Evolutionary conservation across 2,797 vertebrate species (phyloP), one percentile per base, ranked within the genome.

Genomic region (Molossus molossus): DNA sequence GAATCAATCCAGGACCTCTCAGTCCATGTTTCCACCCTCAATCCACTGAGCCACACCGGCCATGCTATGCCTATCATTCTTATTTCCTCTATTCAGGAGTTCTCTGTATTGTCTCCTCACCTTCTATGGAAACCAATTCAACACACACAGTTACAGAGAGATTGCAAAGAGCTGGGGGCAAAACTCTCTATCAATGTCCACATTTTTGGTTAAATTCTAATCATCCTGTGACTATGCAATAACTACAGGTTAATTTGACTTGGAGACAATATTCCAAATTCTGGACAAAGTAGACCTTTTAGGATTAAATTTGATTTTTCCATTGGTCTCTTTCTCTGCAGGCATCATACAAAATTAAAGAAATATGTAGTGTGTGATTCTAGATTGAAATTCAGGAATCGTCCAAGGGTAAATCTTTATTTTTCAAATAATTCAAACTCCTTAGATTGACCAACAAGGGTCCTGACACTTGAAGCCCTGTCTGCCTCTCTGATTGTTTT

Each of bases 341-440:
- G 13, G 4, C 50, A 75, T 65, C 29, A 72, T 40, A 60, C 13
- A 75, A 91, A 95, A 94, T 50, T 90, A 50, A 84, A 75, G 29
- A 75, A 79, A n/a, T 58, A 4, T 13, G 40, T 69, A 60, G n/a
- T 82, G 29, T 45, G 14, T 87, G 25, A 58, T 67, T 62, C 29
- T 80, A 29, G 29, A 60, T 37, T 72, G 23, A 91, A 91, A 90
- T 84, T 79, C 23, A 48, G 6, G 5, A 93, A 82, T 75, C 58
- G 5, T 89, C 12, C 20, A 65, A 64, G 11, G 7, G 3, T 2
- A 89, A 0, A 9, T 93, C 15, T 83, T 79, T 87, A 64, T 10
- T 75, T 86, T 96, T 25, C 27, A 83, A 82, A 83, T 65, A 80
- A 27, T 57, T 91, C 13, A 50, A 40, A 33, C 10, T 62, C 20